Evolutionary conservation across 2,797 vertebrate genomes (phyloP).

Genomic region (Aselliscus stoliczkanus): DNA sequence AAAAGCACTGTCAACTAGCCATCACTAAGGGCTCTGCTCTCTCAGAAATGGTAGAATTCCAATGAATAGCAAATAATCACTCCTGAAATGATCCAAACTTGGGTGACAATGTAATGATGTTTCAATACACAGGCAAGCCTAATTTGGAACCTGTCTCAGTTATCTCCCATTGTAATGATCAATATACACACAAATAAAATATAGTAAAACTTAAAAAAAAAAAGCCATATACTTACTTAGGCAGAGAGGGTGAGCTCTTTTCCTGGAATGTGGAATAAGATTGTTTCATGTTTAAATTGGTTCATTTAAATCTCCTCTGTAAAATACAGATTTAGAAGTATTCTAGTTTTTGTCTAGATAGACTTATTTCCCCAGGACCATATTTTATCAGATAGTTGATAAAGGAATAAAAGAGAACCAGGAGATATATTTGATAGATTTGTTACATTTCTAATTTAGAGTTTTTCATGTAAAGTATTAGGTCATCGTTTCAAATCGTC

Average conservation of each 20-base stretch:
- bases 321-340: background rate
- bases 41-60: background rate
- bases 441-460: constrained; percentile 4
- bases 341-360: constrained; percentile 6
- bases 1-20: background rate
- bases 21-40: background rate
- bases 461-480: constrained; percentile 26
- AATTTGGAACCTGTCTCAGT: background rate
- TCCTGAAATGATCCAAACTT: background rate
- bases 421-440: background rate
- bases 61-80: background rate
- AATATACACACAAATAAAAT: background rate
- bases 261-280: background rate
- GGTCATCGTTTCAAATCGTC: background rate
- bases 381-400: constrained; percentile 11
- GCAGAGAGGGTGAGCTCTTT: background rate
- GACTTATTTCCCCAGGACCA: background rate
- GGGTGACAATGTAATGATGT: background rate
- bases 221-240: background rate
- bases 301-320: background rate
- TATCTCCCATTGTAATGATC: background rate
- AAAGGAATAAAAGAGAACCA: background rate
- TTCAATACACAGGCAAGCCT: background rate
- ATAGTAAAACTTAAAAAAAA: background rate
- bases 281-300: background rate